Conservation (phyloP, 2,888 invertebrate species). For the Conomelus anceps region DNA sequence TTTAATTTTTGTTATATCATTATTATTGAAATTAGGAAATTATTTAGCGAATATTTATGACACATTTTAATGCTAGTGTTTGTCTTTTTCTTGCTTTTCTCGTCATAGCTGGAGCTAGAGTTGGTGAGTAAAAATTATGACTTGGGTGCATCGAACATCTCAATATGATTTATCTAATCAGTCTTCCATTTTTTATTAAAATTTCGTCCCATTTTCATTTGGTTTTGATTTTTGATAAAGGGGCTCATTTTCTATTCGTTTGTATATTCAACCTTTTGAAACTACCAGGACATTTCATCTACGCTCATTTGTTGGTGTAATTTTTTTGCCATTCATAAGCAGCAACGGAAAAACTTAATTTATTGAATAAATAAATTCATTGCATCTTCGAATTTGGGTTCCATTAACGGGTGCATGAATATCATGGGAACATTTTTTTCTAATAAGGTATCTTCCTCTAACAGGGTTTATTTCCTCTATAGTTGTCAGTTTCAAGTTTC, state of each 20-base stretch:
- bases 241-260: background rate
- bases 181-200: background rate
- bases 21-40: conserved; percentile 26
- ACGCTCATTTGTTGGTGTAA: background rate
- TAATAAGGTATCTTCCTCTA: background rate
- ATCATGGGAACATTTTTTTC: background rate
- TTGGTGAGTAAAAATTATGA: conserved; percentile 41
- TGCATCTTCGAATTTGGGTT: background rate
- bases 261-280: background rate
- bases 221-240: background rate
- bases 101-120: conserved; percentile 44
- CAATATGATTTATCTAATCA: too few species aligned
- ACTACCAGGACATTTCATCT: background rate
- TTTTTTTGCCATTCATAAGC: background rate
- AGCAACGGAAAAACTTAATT: too few species aligned
- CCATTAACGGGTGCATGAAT: background rate
- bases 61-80: conserved; percentile 23
- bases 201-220: background rate
- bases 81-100: conserved; percentile 32
- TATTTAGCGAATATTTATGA: too few species aligned
- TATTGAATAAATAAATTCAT: too few species aligned
- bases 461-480: too few species aligned
- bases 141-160: conserved; percentile 12
- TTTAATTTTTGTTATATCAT: conserved; percentile 26
- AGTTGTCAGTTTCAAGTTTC: too few species aligned